These are phyloP conservation scores for Mesaphorura yosii DNA, from an alignment of 1,140 invertebrate genomes.

Conservation along the genomic window DNA sequence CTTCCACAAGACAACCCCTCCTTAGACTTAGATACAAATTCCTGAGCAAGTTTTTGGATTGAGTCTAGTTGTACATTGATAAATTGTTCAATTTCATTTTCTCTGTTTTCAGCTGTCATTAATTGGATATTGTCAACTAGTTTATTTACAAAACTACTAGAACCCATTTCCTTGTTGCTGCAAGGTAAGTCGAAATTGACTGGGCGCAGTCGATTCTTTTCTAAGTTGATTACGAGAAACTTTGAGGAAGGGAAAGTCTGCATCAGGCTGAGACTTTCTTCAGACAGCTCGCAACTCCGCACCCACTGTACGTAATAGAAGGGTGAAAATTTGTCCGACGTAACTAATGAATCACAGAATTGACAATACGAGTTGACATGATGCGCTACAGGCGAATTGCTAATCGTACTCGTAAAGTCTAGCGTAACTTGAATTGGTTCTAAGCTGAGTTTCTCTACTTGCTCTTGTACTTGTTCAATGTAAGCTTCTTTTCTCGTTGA, in stretches of 20 bases:
- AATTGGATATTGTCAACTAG: constrained; percentile 9
- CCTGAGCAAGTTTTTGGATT: constrained; percentile 16
- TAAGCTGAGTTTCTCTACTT: neutral
- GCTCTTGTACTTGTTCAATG: neutral
- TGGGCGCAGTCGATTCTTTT: constrained; percentile 6
- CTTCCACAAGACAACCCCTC: no score
- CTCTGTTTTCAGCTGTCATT: neutral
- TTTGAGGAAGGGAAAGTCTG: neutral
- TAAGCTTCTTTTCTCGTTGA: neutral
- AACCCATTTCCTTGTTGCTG: constrained; percentile 1
- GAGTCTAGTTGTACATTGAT: constrained; percentile 11
- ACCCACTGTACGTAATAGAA: constrained; percentile 20
- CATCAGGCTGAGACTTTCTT: constrained; percentile 6
- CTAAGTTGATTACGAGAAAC: constrained; percentile 2
- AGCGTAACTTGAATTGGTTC: constrained; percentile 8
- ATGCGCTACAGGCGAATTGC: neutral
- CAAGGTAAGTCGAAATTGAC: constrained; percentile 3
- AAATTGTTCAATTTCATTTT: constrained; percentile 16
- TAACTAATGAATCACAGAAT: constrained; percentile 14
- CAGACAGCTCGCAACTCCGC: constrained; percentile 8
- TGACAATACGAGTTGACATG: constrained; percentile 1
- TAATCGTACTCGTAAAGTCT: no score
- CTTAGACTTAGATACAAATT: no score
- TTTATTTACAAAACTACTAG: constrained; percentile 4
- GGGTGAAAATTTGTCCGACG: constrained; percentile 15